Percentiles rank a stretch among this genome's conserved stretches.
Evolutionary conservation across 1,140 invertebrate species (phyloP).

Genomic region (Microplitis demolitor): DNA sequence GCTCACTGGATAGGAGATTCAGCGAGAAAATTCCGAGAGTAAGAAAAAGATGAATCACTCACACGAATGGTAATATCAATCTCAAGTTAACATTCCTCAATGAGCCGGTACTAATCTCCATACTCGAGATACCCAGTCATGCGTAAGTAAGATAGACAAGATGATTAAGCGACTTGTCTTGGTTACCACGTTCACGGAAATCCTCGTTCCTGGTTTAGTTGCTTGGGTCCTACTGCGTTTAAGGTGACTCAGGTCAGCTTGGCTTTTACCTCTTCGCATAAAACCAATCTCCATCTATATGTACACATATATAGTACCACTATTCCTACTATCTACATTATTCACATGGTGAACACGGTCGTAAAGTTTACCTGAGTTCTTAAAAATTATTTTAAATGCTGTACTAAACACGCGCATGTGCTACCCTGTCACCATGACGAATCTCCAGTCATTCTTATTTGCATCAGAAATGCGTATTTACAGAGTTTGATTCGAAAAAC

Average conservation of each 20-base stretch:
- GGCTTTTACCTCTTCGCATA: background rate
- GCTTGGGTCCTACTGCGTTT: background rate
- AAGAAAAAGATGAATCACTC: conserved; percentile 10
- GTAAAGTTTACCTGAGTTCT: background rate
- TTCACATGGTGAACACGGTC: background rate
- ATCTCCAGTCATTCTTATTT: background rate
- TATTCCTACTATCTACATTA: background rate
- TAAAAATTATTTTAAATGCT: too few species aligned
- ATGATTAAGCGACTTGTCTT: conserved; percentile 18
- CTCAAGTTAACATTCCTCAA: background rate
- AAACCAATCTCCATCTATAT: background rate
- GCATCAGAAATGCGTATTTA: background rate
- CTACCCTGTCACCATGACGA: background rate
- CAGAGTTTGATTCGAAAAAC: background rate
- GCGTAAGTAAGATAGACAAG: conserved; percentile 19
- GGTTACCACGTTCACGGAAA: conserved; percentile 19
- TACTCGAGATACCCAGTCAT: conserved; percentile 17
- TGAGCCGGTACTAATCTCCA: conserved; percentile 15
- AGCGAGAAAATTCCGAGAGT: too few species aligned
- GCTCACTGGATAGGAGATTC: too few species aligned
- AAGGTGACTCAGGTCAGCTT: background rate
- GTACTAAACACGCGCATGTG: background rate
- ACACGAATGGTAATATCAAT: conserved; percentile 4
- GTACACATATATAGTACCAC: background rate
- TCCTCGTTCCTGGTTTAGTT: background rate